Percentiles rank a stretch among this genome's conserved stretches.
Conservation (phyloP, 2,797 vertebrate species). For the Malurus leucopterus region DNA sequence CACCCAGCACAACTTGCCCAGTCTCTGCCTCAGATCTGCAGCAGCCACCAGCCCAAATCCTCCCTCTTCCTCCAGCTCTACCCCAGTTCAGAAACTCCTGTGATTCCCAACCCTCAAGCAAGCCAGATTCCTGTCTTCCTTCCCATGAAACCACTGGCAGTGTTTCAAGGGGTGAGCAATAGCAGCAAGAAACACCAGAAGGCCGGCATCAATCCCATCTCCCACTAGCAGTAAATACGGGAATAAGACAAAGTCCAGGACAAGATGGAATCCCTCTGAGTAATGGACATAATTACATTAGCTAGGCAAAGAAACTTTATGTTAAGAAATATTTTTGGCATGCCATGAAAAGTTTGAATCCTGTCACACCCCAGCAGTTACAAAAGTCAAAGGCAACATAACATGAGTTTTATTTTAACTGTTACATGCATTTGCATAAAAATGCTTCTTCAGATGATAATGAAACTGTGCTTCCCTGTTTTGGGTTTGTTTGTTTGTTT, state of each 20-base stretch:
- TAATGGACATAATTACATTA: conserved; percentile 69
- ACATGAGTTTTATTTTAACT: conserved; percentile 55
- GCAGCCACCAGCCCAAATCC: neutral
- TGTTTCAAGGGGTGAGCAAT: neutral
- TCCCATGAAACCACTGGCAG: neutral
- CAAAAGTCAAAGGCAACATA: conserved; percentile 47
- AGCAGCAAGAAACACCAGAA: neutral
- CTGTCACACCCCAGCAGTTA: conserved; percentile 64
- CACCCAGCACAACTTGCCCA: neutral
- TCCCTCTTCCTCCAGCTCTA: neutral
- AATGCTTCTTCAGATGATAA: conserved; percentile 51
- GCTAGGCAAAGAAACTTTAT: conserved; percentile 60
- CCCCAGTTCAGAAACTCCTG: neutral
- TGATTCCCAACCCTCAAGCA: neutral
- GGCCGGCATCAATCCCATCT: neutral
- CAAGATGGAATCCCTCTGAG: conserved; percentile 53
- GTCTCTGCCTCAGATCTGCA: neutral
- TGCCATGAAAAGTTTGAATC: conserved; percentile 62
- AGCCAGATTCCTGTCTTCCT: neutral
- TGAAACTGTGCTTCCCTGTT: neutral
- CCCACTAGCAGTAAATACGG: neutral
- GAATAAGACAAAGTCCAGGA: conserved; percentile 47
- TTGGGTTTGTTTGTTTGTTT: neutral
- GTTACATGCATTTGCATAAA: conserved; percentile 60
- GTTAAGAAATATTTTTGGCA: conserved; percentile 62